Base-by-base conservation (phyloP, 2,888 invertebrate species). In the Rhingia campestris region DNA sequence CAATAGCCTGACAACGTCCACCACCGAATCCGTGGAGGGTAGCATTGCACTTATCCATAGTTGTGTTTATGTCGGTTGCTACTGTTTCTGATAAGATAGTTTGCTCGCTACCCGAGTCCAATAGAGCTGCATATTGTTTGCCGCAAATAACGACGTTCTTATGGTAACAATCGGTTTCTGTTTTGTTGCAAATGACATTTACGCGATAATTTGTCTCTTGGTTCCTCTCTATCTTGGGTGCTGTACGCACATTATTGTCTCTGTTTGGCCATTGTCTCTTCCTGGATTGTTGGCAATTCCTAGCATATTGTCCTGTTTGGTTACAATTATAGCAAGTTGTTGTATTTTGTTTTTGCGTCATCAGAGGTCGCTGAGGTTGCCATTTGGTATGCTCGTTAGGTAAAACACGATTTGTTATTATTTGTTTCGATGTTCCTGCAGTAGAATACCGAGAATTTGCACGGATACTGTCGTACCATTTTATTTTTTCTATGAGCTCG, bases 271-370 rank as follows among this genome's bases (percentile, higher is more conserved):
- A 58, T 6, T 41, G 9, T 12, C 54, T 32, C n/a, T 54, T 67
- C 22, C 67, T 67, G 2, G 54, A 43, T 54, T 67, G 54, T 9
- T 12, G 33, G 32, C 45, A 54, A 22, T 67, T 7, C 33, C 54
- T 54, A 33, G 67, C 43, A 9, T 43, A 54, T 10, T 67, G 67
- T 6, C 67, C 56, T 22, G 32, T 0, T n/a, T 67, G 45, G 37
- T 45, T 45, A 9, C 69, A 69, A 45, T 56, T 69, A n/a, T 69
- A 49, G 47, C 69, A 69, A 12, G 14, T 56, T 35, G 4, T 35
- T 33, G 7, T 4, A 4, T 30, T 30, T 51, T 51, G 30, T 51
- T 30, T 30, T 51, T 51, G 30, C 30, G 10, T 7, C 4, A 30
- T 10, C 32, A 3, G 32, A 33, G 53, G 3, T 33, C 54, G 33